These are phyloP conservation scores for Eurytoma californica DNA, from an alignment of 2,888 invertebrate genomes.

Conservation along the genomic window DNA sequence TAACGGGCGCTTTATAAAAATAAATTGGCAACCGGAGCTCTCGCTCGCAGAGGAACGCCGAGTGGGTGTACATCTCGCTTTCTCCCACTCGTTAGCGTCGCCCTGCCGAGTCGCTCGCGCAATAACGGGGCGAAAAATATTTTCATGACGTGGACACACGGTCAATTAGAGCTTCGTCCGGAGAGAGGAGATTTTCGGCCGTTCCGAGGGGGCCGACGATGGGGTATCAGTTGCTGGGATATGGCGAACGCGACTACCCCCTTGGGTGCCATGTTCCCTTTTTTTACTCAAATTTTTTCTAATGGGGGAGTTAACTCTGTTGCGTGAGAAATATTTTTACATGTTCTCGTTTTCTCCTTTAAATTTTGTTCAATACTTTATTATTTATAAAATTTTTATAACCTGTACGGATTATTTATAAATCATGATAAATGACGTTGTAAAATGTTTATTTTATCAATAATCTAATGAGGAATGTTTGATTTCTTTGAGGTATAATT, in stretches of 20 bases:
- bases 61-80: neutral
- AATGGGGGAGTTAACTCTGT: neutral
- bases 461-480: no score
- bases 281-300: neutral
- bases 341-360: neutral
- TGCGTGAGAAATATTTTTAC: neutral
- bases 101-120: neutral
- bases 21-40: slow-evolving; percentile 47
- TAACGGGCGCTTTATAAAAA: slow-evolving; percentile 48
- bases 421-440: no score
- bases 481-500: no score
- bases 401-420: no score
- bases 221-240: neutral
- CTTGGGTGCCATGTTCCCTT: neutral
- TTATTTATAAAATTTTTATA: no score
- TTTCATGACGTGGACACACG: slow-evolving; percentile 21
- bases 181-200: neutral
- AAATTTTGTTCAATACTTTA: no score
- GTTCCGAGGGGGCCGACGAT: neutral
- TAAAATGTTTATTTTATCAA: no score
- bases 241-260: neutral
- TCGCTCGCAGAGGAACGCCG: neutral
- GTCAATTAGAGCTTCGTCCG: slow-evolving; percentile 12
- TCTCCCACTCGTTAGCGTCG: slow-evolving; percentile 18
- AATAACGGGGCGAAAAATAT: slow-evolving; percentile 22